Base-by-base conservation (phyloP, 2,888 invertebrate genomes). In the Choristoneura rosaceana region DNA sequence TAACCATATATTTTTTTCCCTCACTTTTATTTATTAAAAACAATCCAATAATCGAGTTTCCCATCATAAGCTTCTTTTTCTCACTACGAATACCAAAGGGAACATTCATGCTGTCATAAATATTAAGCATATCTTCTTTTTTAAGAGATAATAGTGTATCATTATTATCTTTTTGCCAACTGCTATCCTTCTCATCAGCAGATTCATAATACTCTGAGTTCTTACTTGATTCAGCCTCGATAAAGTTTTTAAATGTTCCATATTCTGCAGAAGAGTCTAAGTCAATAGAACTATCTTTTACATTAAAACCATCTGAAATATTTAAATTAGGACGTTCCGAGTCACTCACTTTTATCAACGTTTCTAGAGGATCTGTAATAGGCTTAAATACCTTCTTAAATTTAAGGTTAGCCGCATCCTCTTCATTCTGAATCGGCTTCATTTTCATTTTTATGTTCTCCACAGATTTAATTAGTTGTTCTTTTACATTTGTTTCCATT, bases 41-140 rank as follows among this genome's bases (percentile, higher is more conserved):
- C 50, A 71, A 64, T 61, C 33, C 25, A 14, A 75, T 64, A 17
- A 10, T 7, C 14, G 34, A 33, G 58, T 73, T 75, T 55, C 75
- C 74, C 61, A 75, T 70, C 55, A 70, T 41, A 17, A 74, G 33
- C 12, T 63, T 69, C 4, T 68, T 67, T 47, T 71, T 52, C 12
- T 69, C 63, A 14, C 59, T 69, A 17, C 74, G 63, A 34, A 74
- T 58, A 3, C 74, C 74, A 60, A 66, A 71, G 14, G 71, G 66
- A 41, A 71, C 34, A 58, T 74, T 71, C 10, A 68, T 60, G 38
- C 43, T 58, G 4, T 71, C 58, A 58, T 69, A 68, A 55, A 74
- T 60, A 12, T 55, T 43, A 25, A 55, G 1, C 38, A 60, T 33
- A 3, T 50, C 55, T 52, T 33, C 55, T 52, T 61, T 61, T 14